These are phyloP conservation scores for Chelonoidis abingdonii DNA, from an alignment of 2,113 vertebrate species.

Conservation along the genomic window DNA sequence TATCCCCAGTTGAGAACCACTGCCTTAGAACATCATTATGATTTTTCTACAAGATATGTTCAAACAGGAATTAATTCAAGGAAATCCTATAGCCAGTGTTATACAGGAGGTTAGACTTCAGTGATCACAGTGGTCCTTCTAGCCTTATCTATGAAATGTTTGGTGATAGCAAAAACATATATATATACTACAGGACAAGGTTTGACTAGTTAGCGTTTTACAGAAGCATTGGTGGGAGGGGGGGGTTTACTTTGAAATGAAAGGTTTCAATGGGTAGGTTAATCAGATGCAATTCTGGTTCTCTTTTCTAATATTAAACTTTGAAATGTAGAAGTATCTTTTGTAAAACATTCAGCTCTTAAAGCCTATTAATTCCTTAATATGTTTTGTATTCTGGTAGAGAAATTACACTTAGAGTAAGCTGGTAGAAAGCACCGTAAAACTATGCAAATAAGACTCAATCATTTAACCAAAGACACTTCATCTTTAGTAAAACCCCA, in stretches of 20 bases:
- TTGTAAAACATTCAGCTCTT: neutral
- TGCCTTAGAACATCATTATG: neutral
- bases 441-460: neutral
- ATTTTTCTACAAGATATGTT: neutral
- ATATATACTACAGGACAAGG: neutral
- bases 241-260: neutral
- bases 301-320: neutral
- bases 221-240: neutral
- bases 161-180: neutral
- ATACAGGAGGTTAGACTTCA: neutral
- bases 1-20: too few relatives aligned
- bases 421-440: neutral
- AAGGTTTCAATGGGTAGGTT: neutral
- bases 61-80: neutral
- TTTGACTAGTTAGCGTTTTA: neutral
- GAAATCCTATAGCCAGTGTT: neutral
- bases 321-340: neutral
- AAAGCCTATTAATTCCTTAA: neutral
- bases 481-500: slow-evolving; percentile 7
- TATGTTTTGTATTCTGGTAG: neutral
- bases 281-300: neutral
- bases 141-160: neutral
- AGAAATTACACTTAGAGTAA: neutral
- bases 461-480: neutral
- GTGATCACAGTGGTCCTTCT: neutral